Base-by-base conservation (phyloP, 2,113 vertebrate species). In the Stigmatopora argus region DNA sequence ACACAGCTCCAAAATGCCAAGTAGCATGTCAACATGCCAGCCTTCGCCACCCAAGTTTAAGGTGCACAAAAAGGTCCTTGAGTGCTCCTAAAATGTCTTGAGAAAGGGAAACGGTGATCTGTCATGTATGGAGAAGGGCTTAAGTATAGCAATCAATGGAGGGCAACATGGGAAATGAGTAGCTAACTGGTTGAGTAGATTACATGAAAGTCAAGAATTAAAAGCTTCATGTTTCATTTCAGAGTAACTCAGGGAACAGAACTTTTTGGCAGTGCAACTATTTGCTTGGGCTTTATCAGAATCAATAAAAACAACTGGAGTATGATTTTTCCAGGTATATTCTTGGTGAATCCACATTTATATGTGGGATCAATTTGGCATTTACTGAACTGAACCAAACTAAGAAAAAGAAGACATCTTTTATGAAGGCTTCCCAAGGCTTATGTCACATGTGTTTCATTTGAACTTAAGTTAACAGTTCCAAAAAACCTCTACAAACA, bases 1-100 rank as follows among this genome's bases (percentile, higher is more conserved):
- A 86, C 77, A 79, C 77, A 51, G 80, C 69, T 83, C 75, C 73
- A 83, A 85, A 83, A 86, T 85, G 75, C 88, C 77, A 81, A 84
- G 73, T 65, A 78, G 71, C 82, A 82, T 79, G 75, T 86, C 79
- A 75, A 82, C 77, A 74, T 76, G 78, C 71, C 76, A 88, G 82
- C 67, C 70, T 77, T 75, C 71, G 78, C 87, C 82, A 84, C 86
- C 86, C 86, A 88, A 80, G 81, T 82, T 78, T 65, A 63, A 74
- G 64, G 59, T 52, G 15, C 66, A 87, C 83, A 86, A 83, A 79
- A 79, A 69, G 70, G 67, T 64, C 75, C 72, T 70, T 79, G 66
- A 84, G 67, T 74, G 66, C 72, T 73, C 65, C 63, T 23, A 65
- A 74, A 73, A 77, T 58, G 71, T 67, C 47, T 79, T 67, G 38